phyloP scores from a whole-genome alignment of 2,888 invertebrate species.

The Crepidodera aurea region DNA sequence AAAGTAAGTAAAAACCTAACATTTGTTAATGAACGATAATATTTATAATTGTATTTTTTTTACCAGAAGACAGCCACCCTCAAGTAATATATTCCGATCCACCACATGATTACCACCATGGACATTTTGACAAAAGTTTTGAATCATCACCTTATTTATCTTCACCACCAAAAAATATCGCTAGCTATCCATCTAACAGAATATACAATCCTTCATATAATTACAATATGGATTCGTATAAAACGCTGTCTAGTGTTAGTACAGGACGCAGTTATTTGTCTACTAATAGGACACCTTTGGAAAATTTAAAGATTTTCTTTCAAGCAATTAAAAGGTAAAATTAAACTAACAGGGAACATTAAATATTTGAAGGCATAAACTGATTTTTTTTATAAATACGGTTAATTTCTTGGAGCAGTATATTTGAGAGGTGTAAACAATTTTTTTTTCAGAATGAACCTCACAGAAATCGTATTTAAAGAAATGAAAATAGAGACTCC shows the following conservation, averaged over 20 bases:
- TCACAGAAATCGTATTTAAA: constrained; percentile 53
- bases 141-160: constrained; percentile 8
- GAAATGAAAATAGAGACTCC: constrained; percentile 53
- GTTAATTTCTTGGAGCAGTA: no score
- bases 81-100: constrained; percentile 27
- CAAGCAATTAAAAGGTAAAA: constrained; percentile 18
- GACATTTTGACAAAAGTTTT: constrained; percentile 6
- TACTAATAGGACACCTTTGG: neutral
- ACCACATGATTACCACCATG: constrained; percentile 12
- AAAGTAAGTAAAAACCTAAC: constrained; percentile 41
- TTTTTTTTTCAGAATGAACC: neutral
- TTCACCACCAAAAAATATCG: neutral
- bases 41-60: neutral
- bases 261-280: constrained; percentile 2
- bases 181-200: constrained; percentile 1
- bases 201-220: neutral
- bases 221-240: neutral
- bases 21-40: neutral
- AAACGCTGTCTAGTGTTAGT: neutral
- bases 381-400: no score
- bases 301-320: constrained; percentile 15
- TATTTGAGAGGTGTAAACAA: no score
- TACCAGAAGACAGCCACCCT: constrained; percentile 27
- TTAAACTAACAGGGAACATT: neutral
- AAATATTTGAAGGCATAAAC: no score